Evolutionary conservation across 2,797 vertebrate genomes (phyloP).

Genomic region (Carcharodon carcharias): DNA sequence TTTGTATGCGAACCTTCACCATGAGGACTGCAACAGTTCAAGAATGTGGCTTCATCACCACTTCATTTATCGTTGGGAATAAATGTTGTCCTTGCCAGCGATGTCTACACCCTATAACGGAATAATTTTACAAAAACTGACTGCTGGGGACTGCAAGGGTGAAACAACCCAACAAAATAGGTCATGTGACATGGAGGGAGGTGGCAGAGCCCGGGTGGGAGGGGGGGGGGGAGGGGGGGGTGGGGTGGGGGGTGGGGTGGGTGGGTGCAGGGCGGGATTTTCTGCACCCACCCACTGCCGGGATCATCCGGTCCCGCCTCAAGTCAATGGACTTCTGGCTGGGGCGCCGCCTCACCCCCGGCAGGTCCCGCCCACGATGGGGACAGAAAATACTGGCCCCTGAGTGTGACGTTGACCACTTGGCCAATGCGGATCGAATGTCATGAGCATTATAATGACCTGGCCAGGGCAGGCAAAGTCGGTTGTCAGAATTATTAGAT

Average conservation of each 20-base stretch:
- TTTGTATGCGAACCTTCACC: neutral
- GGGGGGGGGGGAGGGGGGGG: too few species aligned
- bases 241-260: too few species aligned
- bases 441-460: neutral
- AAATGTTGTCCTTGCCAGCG: neutral
- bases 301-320: too few species aligned
- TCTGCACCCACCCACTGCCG: too few species aligned
- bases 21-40: neutral
- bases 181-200: neutral
- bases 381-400: neutral
- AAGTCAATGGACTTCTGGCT: too few species aligned
- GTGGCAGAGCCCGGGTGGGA: neutral
- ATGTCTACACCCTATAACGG: neutral
- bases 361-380: too few species aligned
- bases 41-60: neutral
- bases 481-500: neutral
- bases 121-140: neutral
- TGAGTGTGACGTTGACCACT: neutral
- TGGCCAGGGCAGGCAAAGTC: neutral
- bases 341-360: too few species aligned
- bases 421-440: neutral
- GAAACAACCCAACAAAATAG: neutral
- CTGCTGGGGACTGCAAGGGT: neutral
- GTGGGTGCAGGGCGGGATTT: too few species aligned
- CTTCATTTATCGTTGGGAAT: neutral